These are phyloP conservation scores for Chiloscyllium plagiosum DNA, from an alignment of 2,113 vertebrate species.

Conservation along the genomic window DNA sequence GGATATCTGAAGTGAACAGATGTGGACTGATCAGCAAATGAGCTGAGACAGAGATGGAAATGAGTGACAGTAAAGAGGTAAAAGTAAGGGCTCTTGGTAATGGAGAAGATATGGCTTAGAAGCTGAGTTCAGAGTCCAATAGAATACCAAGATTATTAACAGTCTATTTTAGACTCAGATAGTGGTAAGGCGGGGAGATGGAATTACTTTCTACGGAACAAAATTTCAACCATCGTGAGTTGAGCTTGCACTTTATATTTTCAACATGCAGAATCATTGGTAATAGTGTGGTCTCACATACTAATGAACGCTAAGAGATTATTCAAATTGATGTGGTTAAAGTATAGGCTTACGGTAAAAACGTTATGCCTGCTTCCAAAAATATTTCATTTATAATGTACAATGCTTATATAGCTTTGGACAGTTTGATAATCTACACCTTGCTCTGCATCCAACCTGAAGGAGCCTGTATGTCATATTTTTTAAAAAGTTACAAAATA, in stretches of 20 bases:
- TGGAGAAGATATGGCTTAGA: background rate
- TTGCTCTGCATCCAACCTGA: background rate
- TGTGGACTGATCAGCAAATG: background rate
- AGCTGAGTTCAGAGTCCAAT: background rate
- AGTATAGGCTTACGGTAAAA: background rate
- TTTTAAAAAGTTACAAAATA: background rate
- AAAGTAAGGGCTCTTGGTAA: too few species aligned
- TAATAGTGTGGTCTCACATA: background rate
- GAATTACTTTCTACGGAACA: background rate
- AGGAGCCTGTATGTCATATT: background rate
- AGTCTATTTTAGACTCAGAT: background rate
- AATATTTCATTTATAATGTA: background rate
- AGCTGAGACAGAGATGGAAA: background rate
- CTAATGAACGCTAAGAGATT: too few species aligned
- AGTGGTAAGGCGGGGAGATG: background rate
- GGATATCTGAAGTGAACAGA: too few species aligned
- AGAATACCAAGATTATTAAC: background rate
- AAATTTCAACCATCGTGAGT: background rate
- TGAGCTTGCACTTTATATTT: background rate
- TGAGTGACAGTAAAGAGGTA: background rate
- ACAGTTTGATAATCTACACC: background rate
- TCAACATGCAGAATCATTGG: background rate
- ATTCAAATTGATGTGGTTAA: background rate
- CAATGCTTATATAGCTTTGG: background rate
- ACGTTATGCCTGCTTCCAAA: background rate